Conservation (phyloP, 2,113 vertebrate genomes). For the Nyctereutes procyonoides region DNA sequence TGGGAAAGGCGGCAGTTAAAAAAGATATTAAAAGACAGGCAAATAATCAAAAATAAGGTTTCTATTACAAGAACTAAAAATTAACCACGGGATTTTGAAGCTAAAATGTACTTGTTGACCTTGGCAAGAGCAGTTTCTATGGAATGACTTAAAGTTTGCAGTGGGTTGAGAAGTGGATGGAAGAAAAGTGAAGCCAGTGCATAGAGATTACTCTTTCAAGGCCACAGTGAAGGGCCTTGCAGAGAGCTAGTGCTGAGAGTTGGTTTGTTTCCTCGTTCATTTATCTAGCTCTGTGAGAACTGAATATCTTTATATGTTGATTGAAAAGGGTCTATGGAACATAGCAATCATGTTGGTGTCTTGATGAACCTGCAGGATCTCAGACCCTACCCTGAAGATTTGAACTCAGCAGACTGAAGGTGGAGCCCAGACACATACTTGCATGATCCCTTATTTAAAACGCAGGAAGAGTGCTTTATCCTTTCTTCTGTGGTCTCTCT, state of each 20-base stretch:
- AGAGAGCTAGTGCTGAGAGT: neutral
- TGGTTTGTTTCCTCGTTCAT: neutral
- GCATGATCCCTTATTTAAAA: neutral
- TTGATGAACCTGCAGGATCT: neutral
- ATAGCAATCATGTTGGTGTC: neutral
- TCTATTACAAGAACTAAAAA: constrained; percentile 31
- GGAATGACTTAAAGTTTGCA: neutral
- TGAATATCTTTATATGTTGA: neutral
- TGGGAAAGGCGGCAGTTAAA: neutral
- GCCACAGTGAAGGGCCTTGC: neutral
- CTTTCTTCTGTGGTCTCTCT: neutral
- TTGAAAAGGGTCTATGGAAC: neutral
- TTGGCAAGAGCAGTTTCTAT: neutral
- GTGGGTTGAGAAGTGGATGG: neutral
- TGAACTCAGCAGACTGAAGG: neutral
- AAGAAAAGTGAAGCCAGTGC: neutral
- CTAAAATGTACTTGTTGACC: neutral
- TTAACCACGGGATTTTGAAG: neutral
- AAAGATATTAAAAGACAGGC: neutral
- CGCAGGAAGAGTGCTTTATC: neutral
- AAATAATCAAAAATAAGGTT: neutral
- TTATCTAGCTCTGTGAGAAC: neutral
- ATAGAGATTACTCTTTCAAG: neutral
- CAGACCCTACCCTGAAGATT: neutral
- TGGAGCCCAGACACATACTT: neutral